Conservation (phyloP, 2,797 vertebrate genomes). For the Enteromius afrohamiltoni region DNA sequence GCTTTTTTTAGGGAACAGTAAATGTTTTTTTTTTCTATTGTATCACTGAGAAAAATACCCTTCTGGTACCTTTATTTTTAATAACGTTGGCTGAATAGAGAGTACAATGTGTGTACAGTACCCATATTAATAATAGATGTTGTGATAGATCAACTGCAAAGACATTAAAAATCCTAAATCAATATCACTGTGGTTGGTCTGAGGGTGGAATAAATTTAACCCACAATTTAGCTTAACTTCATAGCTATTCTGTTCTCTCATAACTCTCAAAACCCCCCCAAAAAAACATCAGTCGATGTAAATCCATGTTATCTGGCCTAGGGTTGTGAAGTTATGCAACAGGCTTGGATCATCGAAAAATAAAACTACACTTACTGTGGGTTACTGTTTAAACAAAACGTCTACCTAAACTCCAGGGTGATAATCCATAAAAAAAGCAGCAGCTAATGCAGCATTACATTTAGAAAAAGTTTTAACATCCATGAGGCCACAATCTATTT, state of each 20-base stretch:
- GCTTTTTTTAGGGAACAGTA: not conserved
- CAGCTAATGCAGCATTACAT: not conserved
- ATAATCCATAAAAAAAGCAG: not conserved
- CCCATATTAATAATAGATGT: not conserved
- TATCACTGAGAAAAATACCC: not conserved
- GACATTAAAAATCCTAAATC: not conserved
- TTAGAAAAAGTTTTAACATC: conserved; percentile 42
- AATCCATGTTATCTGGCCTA: not conserved
- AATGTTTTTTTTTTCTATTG: too few relatives aligned
- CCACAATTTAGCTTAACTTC: not conserved
- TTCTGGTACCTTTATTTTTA: not conserved
- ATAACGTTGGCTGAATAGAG: not conserved
- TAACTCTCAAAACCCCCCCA: not conserved
- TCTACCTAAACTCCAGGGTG: not conserved
- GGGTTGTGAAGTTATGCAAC: conserved; percentile 7
- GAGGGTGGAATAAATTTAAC: not conserved
- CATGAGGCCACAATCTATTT: conserved; percentile 45
- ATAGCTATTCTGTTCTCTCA: not conserved
- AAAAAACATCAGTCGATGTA: not conserved
- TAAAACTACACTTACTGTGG: not conserved
- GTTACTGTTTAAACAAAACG: not conserved
- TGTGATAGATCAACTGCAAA: not conserved
- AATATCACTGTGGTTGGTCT: not conserved
- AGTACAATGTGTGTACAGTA: not conserved
- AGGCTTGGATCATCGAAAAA: not conserved